phyloP scores from a whole-genome alignment of 2,888 invertebrate genomes.

The Drosophila rubida region DNA sequence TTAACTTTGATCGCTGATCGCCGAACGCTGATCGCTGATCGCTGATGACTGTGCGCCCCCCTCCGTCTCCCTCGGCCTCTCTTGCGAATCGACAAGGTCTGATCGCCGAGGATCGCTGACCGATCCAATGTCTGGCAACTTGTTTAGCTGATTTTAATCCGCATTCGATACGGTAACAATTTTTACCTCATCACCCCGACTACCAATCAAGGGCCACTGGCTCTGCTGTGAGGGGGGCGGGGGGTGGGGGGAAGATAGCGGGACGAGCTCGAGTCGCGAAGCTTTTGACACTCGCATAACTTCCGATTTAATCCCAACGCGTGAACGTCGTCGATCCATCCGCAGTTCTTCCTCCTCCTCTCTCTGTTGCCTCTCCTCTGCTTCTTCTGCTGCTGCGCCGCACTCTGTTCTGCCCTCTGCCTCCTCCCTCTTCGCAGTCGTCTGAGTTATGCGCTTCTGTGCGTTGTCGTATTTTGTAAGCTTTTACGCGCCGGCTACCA shows the following conservation, averaged over 20 bases:
- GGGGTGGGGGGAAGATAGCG: not conserved
- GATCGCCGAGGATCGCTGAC: slow-evolving; percentile 37
- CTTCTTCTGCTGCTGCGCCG: too few relatives aligned
- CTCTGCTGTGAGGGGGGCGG: not conserved
- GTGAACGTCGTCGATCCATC: slow-evolving; percentile 64
- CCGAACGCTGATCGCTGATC: slow-evolving; percentile 3
- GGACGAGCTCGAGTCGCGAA: slow-evolving; percentile 3
- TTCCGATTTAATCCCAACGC: slow-evolving; percentile 80
- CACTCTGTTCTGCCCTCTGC: too few relatives aligned
- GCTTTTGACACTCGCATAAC: slow-evolving; percentile 80
- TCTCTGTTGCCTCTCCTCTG: not conserved
- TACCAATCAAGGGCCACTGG: slow-evolving; percentile 46
- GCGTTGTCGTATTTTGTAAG: slow-evolving; percentile 79
- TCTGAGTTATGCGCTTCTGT: slow-evolving; percentile 77
- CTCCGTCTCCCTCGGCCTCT: not conserved
- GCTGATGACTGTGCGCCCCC: not conserved
- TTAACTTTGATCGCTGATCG: slow-evolving; percentile 13
- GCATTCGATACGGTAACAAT: slow-evolving; percentile 83
- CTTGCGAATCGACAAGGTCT: slow-evolving; percentile 23
- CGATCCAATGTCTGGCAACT: slow-evolving; percentile 61
- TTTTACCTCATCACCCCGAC: slow-evolving; percentile 75
- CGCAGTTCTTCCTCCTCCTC: slow-evolving; percentile 16
- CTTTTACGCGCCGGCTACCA: slow-evolving; percentile 77
- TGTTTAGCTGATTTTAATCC: slow-evolving; percentile 82
- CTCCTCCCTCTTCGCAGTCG: slow-evolving; percentile 2